Evolutionary conservation across 2,113 vertebrate species (phyloP).

Genomic region (Amblyornis subalaris): DNA sequence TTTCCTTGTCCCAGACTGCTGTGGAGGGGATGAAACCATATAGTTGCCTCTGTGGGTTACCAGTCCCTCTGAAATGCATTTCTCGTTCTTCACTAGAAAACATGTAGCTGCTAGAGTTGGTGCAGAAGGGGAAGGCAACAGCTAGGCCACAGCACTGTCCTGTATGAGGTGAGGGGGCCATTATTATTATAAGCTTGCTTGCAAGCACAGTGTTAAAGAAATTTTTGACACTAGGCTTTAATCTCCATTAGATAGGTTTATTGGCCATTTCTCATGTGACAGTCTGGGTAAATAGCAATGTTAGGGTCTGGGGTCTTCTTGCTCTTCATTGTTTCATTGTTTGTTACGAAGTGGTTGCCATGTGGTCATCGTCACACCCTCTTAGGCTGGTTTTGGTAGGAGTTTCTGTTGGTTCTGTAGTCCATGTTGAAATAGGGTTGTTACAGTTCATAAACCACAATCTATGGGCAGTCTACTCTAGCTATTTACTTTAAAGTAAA

Average conservation of each 20-base stretch:
- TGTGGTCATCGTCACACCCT: background rate
- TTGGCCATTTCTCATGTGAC: background rate
- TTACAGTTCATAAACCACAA: background rate
- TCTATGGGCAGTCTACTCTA: background rate
- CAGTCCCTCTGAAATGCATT: background rate
- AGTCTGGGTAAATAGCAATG: background rate
- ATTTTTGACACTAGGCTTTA: background rate
- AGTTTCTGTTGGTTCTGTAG: background rate
- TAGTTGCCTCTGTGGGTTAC: background rate
- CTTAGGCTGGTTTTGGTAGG: background rate
- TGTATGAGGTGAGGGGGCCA: background rate
- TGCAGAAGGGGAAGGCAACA: background rate
- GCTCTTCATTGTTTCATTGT: background rate
- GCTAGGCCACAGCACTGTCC: background rate
- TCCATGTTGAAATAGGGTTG: background rate
- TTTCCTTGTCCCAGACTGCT: background rate
- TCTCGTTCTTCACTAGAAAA: background rate
- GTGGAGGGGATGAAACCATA: background rate
- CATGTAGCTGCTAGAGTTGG: background rate
- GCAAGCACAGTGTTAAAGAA: background rate
- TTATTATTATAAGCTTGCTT: background rate
- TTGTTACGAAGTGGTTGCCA: background rate
- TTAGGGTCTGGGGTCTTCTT: background rate
- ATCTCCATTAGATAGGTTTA: background rate
- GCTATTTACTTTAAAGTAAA: background rate